phyloP scores from a whole-genome alignment of 2,113 vertebrate genomes.

The Salvelinus sp. region DNA sequence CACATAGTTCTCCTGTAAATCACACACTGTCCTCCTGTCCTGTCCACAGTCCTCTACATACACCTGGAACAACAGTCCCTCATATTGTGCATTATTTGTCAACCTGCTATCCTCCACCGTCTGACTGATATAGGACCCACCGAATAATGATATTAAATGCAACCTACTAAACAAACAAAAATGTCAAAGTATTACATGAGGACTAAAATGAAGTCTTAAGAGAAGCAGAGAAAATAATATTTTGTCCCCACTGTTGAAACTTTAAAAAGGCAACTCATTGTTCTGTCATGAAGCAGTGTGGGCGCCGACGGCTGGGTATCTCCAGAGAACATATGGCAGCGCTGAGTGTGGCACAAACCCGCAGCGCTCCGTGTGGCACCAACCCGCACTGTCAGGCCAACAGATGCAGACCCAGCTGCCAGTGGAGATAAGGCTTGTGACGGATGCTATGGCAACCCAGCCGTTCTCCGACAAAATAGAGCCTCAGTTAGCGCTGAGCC shows the following conservation, averaged over 20 bases:
- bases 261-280: conserved; percentile 18
- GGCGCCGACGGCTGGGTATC: not conserved
- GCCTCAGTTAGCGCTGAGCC: not conserved
- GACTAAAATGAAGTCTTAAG: not conserved
- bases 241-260: conserved; percentile 2
- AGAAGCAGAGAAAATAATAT: not conserved
- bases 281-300: not conserved
- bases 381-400: not conserved
- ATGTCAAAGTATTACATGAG: not conserved
- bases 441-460: conserved; percentile 10
- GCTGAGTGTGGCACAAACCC: no score
- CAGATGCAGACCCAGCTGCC: conserved; percentile 11
- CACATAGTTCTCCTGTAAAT: no score
- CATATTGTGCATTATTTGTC: not conserved
- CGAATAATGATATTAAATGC: not conserved
- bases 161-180: not conserved
- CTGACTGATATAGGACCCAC: not conserved
- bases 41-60: no score
- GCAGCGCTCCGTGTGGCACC: not conserved
- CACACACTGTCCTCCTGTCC: no score
- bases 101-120: not conserved
- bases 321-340: not conserved
- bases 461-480: not conserved
- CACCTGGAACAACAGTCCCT: no score
- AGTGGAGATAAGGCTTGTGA: conserved; percentile 22